Conservation (phyloP, 2,113 vertebrate genomes). For the Phasianus colchicus region DNA sequence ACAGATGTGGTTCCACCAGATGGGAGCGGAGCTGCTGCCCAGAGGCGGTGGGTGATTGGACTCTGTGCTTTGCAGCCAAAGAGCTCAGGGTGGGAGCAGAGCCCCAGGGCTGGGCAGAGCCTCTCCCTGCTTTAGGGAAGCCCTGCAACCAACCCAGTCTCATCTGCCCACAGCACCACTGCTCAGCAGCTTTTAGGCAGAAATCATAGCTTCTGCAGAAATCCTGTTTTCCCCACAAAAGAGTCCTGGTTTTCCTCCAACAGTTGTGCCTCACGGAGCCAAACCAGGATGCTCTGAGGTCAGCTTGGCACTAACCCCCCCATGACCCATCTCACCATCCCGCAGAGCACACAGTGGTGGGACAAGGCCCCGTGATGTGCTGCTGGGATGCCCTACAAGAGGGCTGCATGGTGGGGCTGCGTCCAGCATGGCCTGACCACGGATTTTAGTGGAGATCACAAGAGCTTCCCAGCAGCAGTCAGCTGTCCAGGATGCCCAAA, state of each 20-base stretch:
- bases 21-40: neutral
- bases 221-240: neutral
- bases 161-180: accelerated
- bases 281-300: neutral
- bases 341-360: neutral
- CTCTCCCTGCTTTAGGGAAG: neutral
- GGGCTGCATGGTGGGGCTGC: neutral
- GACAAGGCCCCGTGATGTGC: too few relatives aligned
- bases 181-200: neutral
- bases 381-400: neutral
- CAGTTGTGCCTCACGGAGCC: neutral
- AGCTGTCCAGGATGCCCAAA: neutral
- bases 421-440: neutral
- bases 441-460: neutral
- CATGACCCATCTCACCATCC: accelerated
- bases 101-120: neutral
- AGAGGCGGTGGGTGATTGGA: neutral
- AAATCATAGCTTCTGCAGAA: neutral
- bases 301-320: neutral
- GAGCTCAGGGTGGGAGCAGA: neutral
- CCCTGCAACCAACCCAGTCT: neutral
- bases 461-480: neutral
- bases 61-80: accelerated
- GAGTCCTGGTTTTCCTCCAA: neutral
- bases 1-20: neutral